Evolutionary conservation across 2,888 invertebrate species (phyloP), one percentile per base, ranked within the genome.

Genomic region (Endotricha flammealis): DNA sequence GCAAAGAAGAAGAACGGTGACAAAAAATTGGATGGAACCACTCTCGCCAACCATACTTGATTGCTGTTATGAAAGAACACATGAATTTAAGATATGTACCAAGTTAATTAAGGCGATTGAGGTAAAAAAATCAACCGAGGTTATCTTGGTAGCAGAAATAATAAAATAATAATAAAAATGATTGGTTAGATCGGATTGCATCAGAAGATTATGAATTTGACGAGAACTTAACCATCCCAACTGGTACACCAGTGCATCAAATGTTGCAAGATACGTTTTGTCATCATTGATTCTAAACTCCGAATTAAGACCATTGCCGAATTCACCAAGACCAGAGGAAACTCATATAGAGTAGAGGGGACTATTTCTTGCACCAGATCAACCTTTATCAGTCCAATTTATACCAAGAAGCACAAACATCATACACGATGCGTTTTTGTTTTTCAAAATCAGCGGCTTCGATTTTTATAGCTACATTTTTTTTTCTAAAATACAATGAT

Each of bases 111-210:
- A n/a, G n/a, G n/a, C n/a, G n/a, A n/a, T n/a, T n/a, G n/a, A n/a
- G n/a, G n/a, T n/a, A n/a, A n/a, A n/a, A n/a, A n/a, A n/a, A n/a
- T n/a, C n/a, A n/a, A n/a, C n/a, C n/a, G n/a, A n/a, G n/a, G n/a
- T n/a, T n/a, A n/a, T n/a, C n/a, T n/a, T n/a, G n/a, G n/a, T n/a
- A n/a, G n/a, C n/a, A n/a, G n/a, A n/a, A n/a, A n/a, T n/a, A n/a
- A n/a, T n/a, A n/a, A n/a, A n/a, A n/a, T n/a, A n/a, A n/a, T n/a
- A n/a, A n/a, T n/a, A n/a, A n/a, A n/a, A n/a, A n/a, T n/a, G 67
- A 66, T 2, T 75, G 69, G 69, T 8, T 74, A 9, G 72, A 74
- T 28, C 60, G 76, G 4, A 1, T 69, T 0, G 48, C 69, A 0
- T 14, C 37, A 0, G 36, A 37, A 0, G 60, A 68, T 12, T 77